Percentiles rank a stretch among this genome's conserved stretches.
Conservation (phyloP, 2,888 invertebrate species). For the Yponomeuta plumbellus region DNA sequence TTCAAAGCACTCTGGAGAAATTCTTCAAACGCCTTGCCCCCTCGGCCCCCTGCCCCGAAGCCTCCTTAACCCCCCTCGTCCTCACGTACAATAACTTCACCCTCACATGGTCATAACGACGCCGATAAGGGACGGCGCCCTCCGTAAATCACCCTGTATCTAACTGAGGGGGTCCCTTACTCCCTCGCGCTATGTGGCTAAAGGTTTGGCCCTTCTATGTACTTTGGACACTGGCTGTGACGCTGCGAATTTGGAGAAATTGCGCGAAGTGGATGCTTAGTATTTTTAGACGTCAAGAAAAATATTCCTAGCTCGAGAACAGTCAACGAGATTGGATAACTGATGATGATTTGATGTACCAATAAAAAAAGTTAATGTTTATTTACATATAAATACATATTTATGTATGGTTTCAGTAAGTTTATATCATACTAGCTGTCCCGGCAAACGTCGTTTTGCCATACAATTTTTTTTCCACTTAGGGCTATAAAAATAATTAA, state of each 20-base stretch:
- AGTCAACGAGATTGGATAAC: too few species aligned
- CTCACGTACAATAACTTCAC: constrained; percentile 58
- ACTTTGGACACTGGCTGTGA: constrained; percentile 1
- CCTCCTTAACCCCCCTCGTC: constrained; percentile 35
- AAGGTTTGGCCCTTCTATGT: constrained; percentile 8
- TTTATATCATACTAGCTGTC: too few species aligned
- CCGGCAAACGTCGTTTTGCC: too few species aligned
- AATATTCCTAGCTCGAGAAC: too few species aligned
- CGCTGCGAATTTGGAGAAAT: constrained; percentile 12
- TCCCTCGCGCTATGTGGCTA: constrained; percentile 8
- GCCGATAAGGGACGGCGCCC: constrained; percentile 72
- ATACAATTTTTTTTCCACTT: too few species aligned
- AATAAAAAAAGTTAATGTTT: too few species aligned
- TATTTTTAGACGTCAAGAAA: not conserved
- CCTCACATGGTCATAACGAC: constrained; percentile 77
- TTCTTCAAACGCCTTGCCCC: constrained; percentile 43
- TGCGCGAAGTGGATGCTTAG: not conserved
- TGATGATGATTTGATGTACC: too few species aligned
- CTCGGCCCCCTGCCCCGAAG: constrained; percentile 32
- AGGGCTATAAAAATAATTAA: too few species aligned
- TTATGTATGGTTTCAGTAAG: too few species aligned
- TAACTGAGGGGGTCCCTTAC: constrained; percentile 24
- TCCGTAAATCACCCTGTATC: constrained; percentile 72
- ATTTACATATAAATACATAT: too few species aligned
- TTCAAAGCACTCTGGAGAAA: constrained; percentile 50